Percentiles rank a stretch among this genome's conserved stretches.
These are phyloP conservation scores for Xylocampa areola DNA, from an alignment of 2,888 invertebrate genomes.

Conservation along the genomic window DNA sequence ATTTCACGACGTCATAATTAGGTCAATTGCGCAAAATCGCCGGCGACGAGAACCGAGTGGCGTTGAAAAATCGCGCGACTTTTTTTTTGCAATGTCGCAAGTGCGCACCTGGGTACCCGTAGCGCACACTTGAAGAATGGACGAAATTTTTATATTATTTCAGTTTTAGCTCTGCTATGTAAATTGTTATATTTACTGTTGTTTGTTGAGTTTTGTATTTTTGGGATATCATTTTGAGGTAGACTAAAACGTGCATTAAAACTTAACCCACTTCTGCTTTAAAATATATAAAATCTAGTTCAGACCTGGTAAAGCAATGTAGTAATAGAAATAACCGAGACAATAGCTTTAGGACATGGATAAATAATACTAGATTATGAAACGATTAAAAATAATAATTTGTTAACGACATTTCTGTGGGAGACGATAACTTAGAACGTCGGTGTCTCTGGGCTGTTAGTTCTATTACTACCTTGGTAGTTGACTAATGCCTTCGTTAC, in stretches of 20 bases:
- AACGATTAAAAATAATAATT: no score
- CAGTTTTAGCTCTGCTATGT: constrained; percentile 22
- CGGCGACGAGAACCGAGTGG: constrained; percentile 43
- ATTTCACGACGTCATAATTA: constrained; percentile 61
- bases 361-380: no score
- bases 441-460: no score
- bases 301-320: no score
- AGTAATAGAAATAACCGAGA: no score
- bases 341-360: no score
- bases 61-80: constrained; percentile 53
- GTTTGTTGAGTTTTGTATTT: constrained; percentile 4
- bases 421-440: no score
- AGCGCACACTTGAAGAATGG: constrained; percentile 29
- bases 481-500: no score
- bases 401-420: no score
- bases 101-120: constrained; percentile 30
- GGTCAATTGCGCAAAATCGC: constrained; percentile 67
- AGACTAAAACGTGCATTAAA: not conserved
- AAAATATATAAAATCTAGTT: no score
- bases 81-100: constrained; percentile 38
- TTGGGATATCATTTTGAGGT: constrained; percentile 2
- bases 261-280: no score
- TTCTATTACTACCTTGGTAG: no score
- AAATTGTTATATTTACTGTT: constrained; percentile 27
- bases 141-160: constrained; percentile 30